These are phyloP conservation scores for Pegoplata infirma DNA, from an alignment of 2,888 invertebrate species.

Conservation along the genomic window DNA sequence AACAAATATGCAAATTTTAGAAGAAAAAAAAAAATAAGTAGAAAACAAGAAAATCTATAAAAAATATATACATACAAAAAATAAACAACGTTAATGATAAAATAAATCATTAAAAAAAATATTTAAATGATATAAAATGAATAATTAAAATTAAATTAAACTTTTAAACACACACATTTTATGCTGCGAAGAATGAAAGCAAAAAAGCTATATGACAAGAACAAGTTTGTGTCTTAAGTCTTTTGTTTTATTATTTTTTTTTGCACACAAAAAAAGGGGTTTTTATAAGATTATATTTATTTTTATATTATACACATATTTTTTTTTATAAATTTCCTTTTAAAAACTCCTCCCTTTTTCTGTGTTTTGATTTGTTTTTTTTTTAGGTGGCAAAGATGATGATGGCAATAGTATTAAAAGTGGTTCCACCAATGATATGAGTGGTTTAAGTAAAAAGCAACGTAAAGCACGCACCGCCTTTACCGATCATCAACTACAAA, in stretches of 20 bases:
- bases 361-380: neutral
- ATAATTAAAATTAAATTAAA: neutral
- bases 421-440: conserved; percentile 78
- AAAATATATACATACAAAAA: too few relatives aligned
- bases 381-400: conserved; percentile 90
- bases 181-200: neutral
- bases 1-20: conserved; percentile 12
- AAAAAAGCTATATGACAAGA: conserved; percentile 1
- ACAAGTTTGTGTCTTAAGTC: conserved; percentile 55
- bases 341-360: conserved; percentile 57
- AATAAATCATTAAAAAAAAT: conserved; percentile 2
- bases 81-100: conserved; percentile 12
- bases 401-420: conserved; percentile 81
- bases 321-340: conserved; percentile 1
- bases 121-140: neutral
- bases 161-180: neutral
- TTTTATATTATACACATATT: neutral
- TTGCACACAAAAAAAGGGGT: conserved; percentile 1
- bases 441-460: conserved; percentile 91
- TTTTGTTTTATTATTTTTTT: conserved; percentile 50
- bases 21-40: neutral
- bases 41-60: neutral
- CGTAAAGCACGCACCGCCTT: conserved; percentile 98
- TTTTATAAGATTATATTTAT: conserved; percentile 24
- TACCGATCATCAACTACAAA: conserved; percentile 98